Percentiles rank a stretch among this genome's conserved stretches.
Evolutionary conservation across 2,888 invertebrate genomes (phyloP).

Genomic region (Callyntrura sp.): DNA sequence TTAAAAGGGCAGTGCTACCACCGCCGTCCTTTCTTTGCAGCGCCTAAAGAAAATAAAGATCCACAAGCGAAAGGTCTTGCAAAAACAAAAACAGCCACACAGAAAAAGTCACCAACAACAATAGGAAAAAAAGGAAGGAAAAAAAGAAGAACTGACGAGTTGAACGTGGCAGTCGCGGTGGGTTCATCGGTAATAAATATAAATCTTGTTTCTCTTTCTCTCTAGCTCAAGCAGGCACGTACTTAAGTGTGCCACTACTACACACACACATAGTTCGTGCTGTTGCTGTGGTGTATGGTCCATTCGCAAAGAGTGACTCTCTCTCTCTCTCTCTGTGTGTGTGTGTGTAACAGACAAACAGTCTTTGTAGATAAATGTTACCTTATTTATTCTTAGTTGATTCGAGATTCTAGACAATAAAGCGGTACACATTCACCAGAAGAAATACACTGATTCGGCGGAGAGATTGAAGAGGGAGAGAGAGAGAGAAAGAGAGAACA

Average conservation of each 20-base stretch:
- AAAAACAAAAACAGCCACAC: no score
- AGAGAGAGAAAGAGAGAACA: conserved; percentile 36
- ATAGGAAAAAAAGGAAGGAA: no score
- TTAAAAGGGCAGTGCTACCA: no score
- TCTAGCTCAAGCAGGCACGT: conserved; percentile 4
- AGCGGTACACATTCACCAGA: background rate
- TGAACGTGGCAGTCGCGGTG: background rate
- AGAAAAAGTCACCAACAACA: background rate
- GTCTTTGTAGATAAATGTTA: background rate
- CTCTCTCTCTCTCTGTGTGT: background rate
- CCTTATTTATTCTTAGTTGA: background rate
- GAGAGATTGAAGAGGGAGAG: background rate
- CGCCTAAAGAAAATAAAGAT: conserved; percentile 14
- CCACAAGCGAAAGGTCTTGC: background rate
- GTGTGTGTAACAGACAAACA: background rate
- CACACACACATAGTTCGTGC: background rate
- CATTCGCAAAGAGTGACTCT: background rate
- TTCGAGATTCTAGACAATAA: background rate
- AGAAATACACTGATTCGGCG: background rate
- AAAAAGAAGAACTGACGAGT: background rate
- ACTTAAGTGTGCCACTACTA: conserved; percentile 6
- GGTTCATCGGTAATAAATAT: conserved; percentile 52
- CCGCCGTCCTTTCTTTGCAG: background rate
- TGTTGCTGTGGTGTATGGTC: background rate
- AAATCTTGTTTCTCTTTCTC: conserved; percentile 22